Evolutionary conservation across 2,797 vertebrate genomes (phyloP).

Genomic region (Coccyzus lansbergi): DNA sequence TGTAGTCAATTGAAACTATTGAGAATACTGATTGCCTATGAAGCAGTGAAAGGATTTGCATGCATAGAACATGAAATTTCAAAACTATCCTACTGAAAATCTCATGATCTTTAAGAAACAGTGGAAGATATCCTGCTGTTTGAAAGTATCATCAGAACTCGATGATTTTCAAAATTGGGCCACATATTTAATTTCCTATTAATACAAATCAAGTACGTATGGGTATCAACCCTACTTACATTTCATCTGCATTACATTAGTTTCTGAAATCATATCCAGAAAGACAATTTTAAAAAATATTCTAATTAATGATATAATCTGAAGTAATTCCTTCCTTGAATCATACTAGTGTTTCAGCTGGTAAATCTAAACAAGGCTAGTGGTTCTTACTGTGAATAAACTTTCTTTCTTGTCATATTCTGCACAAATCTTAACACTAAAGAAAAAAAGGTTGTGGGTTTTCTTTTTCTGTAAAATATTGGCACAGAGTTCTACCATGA

Average conservation of each 20-base stretch:
- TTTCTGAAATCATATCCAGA: neutral
- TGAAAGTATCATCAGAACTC: neutral
- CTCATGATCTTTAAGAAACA: neutral
- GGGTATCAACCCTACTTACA: neutral
- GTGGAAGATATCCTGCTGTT: neutral
- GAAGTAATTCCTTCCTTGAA: neutral
- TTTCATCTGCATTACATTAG: neutral
- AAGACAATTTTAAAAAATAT: neutral
- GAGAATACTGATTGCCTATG: neutral
- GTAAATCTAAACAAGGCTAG: neutral
- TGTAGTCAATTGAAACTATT: neutral
- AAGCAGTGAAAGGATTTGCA: neutral
- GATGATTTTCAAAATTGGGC: neutral
- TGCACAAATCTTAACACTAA: too few relatives aligned
- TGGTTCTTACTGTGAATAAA: neutral
- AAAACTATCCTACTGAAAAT: neutral
- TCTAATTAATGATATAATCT: neutral
- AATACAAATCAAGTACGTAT: neutral
- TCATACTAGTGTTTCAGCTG: neutral
- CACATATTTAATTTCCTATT: neutral
- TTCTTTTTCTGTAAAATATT: neutral
- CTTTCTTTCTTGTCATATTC: neutral
- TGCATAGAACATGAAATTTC: neutral
- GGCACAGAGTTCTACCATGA: neutral
- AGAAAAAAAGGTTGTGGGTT: neutral